phyloP scores from a whole-genome alignment of 2,797 vertebrate species.

The Micromesistius poutassou region DNA sequence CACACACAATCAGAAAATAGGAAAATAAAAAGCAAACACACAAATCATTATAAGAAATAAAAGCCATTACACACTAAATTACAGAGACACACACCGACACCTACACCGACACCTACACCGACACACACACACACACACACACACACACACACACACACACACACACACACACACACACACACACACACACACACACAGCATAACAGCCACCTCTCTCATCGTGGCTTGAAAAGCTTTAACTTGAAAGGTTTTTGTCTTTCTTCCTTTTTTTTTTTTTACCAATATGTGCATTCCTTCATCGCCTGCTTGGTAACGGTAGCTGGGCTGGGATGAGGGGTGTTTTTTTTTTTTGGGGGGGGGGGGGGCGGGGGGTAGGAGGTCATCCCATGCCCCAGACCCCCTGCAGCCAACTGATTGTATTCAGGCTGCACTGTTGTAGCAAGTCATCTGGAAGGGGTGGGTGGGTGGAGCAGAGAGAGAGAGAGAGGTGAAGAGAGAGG shows the following conservation, averaged over 20 bases:
- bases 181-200: constrained; percentile 56
- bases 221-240: constrained; percentile 25
- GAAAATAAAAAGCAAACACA: no score
- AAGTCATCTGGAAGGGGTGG: constrained; percentile 54
- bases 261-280: constrained; percentile 29
- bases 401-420: constrained; percentile 45
- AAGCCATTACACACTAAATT: no score
- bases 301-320: constrained; percentile 65
- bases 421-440: constrained; percentile 52
- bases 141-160: neutral
- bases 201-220: constrained; percentile 46
- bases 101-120: no score
- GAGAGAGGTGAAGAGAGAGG: neutral
- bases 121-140: no score
- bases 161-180: constrained; percentile 43
- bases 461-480: constrained; percentile 21
- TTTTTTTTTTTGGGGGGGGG: neutral
- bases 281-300: constrained; percentile 61
- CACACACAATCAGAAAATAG: no score
- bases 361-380: constrained; percentile 13
- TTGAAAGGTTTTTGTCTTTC: constrained; percentile 31
- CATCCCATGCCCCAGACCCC: constrained; percentile 28
- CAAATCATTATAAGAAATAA: no score
- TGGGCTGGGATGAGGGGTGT: constrained; percentile 54
- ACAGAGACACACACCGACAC: neutral